Conservation (phyloP, 2,888 invertebrate species). For the Ophion obscuratus region DNA sequence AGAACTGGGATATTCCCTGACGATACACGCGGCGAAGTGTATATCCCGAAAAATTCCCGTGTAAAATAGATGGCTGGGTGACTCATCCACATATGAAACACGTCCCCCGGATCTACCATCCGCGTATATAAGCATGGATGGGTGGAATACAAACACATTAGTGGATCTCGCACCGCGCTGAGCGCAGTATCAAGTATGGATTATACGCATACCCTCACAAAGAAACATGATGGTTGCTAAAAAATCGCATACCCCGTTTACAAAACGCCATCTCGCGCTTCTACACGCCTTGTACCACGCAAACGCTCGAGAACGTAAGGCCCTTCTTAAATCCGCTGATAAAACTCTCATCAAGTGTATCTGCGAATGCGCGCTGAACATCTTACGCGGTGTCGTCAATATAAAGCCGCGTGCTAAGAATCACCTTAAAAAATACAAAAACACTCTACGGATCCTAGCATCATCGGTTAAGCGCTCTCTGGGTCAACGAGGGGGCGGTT, state of each 20-base stretch:
- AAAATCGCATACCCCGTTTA: background rate
- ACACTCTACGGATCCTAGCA: background rate
- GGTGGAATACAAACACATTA: too few species aligned
- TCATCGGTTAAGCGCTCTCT: background rate
- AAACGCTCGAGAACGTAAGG: background rate
- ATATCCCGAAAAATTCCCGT: too few species aligned
- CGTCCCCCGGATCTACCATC: too few species aligned
- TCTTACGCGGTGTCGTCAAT: slow-evolving; percentile 14
- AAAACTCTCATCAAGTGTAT: slow-evolving; percentile 25
- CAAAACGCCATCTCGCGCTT: background rate
- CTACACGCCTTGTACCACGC: slow-evolving; percentile 4
- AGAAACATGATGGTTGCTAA: too few species aligned
- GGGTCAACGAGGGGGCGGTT: background rate
- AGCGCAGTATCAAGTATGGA: too few species aligned
- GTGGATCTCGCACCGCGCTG: too few species aligned
- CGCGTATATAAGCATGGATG: too few species aligned
- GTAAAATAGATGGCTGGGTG: too few species aligned
- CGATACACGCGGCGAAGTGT: background rate
- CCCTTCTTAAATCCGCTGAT: slow-evolving; percentile 1
- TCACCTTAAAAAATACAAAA: slow-evolving; percentile 21
- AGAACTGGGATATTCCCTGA: slow-evolving; percentile 35
- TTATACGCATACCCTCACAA: too few species aligned
- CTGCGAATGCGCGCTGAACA: slow-evolving; percentile 23
- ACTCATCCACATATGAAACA: too few species aligned
- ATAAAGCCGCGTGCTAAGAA: background rate